phyloP scores from a whole-genome alignment of 2,888 invertebrate species.

The Cheilosia variabilis region DNA sequence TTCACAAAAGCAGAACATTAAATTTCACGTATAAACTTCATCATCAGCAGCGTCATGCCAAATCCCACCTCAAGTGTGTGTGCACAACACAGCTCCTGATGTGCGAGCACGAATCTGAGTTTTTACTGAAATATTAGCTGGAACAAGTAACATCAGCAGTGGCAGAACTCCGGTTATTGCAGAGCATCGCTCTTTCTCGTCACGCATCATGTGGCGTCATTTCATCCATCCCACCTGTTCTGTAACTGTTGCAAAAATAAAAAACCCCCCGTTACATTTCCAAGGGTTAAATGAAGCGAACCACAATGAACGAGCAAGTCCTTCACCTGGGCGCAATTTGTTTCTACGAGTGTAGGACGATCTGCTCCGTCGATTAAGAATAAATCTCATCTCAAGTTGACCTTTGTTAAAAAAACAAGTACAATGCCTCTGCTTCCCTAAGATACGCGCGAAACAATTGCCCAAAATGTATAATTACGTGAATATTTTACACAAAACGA shows the following conservation, averaged over 20 bases:
- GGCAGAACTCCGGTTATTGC: slow-evolving; percentile 23
- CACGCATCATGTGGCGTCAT: slow-evolving; percentile 62
- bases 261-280: slow-evolving; percentile 43
- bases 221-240: slow-evolving; percentile 53
- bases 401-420: slow-evolving; percentile 36
- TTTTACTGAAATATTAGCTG: slow-evolving; percentile 44
- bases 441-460: slow-evolving; percentile 43
- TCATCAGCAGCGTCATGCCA: slow-evolving; percentile 22
- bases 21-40: slow-evolving; percentile 21
- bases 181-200: slow-evolving; percentile 37
- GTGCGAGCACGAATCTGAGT: slow-evolving; percentile 29
- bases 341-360: background rate
- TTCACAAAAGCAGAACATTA: slow-evolving; percentile 42
- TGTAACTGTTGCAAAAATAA: background rate
- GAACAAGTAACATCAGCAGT: slow-evolving; percentile 17
- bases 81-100: slow-evolving; percentile 29
- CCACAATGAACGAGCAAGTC: slow-evolving; percentile 41
- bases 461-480: slow-evolving; percentile 43
- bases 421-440: slow-evolving; percentile 15
- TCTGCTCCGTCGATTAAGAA: slow-evolving; percentile 55
- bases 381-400: slow-evolving; percentile 39
- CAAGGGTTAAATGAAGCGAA: slow-evolving; percentile 67
- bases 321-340: slow-evolving; percentile 23
- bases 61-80: background rate
- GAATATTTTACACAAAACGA: slow-evolving; percentile 55